These are phyloP conservation scores for Pachyrhynchus sulphureomaculatus DNA, from an alignment of 1,140 invertebrate genomes.

Conservation along the genomic window DNA sequence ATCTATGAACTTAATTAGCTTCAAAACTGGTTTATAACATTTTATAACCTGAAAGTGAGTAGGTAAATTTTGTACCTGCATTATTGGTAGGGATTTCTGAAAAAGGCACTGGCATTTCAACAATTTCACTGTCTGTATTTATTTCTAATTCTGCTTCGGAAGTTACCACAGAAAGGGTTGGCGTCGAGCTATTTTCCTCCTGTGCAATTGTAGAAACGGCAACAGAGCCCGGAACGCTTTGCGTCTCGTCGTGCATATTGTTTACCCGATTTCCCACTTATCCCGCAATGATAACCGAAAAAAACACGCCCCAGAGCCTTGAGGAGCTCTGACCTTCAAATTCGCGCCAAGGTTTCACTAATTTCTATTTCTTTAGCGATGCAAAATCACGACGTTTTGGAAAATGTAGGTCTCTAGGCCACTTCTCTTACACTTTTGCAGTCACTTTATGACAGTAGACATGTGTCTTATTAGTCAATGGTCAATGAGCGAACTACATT, in stretches of 20 bases:
- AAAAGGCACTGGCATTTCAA: conserved; percentile 51
- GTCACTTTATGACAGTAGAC: conserved; percentile 23
- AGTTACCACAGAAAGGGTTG: conserved; percentile 40
- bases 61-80: conserved; percentile 35
- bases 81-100: conserved; percentile 36
- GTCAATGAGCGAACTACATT: conserved; percentile 13
- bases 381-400: conserved; percentile 59
- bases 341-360: conserved; percentile 51
- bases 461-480: conserved; percentile 22
- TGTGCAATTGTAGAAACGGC: conserved; percentile 51
- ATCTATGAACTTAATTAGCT: conserved; percentile 33
- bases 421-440: conserved; percentile 68
- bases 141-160: conserved; percentile 47
- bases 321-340: conserved; percentile 51
- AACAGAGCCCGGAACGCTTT: conserved; percentile 54
- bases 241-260: conserved; percentile 54
- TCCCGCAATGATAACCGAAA: conserved; percentile 47
- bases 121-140: conserved; percentile 45
- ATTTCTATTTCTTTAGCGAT: conserved; percentile 51
- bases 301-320: conserved; percentile 47
- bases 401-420: conserved; percentile 71
- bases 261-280: conserved; percentile 48
- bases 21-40: conserved; percentile 35
- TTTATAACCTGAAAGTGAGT: conserved; percentile 40
- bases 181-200: conserved; percentile 42